Percentiles rank a stretch among this genome's conserved stretches.
Conservation (phyloP, 2,797 vertebrate genomes). For the Enteromius paludinosus region DNA sequence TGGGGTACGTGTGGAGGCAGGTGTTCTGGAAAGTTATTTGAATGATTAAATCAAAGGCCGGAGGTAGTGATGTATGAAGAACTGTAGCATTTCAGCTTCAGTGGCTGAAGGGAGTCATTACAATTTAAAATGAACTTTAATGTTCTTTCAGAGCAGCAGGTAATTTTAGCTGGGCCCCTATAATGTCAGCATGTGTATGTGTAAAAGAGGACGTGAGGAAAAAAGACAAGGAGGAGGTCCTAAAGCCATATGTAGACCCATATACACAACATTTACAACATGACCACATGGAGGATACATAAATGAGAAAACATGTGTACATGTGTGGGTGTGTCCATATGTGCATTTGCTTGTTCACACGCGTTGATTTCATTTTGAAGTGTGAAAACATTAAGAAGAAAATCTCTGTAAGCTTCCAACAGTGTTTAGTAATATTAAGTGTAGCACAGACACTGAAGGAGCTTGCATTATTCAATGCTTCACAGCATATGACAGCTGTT, state of each 20-base stretch:
- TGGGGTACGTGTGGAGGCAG: constrained; percentile 64
- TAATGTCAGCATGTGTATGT: constrained; percentile 40
- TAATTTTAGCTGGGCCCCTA: constrained; percentile 67
- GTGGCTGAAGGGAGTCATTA: constrained; percentile 83
- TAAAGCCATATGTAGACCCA: constrained; percentile 1
- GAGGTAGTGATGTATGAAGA: constrained; percentile 64
- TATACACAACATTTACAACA: not conserved
- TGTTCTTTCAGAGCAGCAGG: constrained; percentile 75
- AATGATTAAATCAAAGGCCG: constrained; percentile 69
- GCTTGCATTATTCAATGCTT: constrained; percentile 78
- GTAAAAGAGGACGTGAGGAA: constrained; percentile 39
- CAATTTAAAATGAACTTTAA: constrained; percentile 79
- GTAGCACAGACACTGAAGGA: constrained; percentile 73
- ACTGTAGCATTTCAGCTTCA: constrained; percentile 74
- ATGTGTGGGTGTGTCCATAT: constrained; percentile 38
- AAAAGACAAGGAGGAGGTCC: not conserved
- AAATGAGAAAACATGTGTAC: constrained; percentile 18
- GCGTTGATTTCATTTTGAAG: not conserved
- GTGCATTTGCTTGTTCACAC: constrained; percentile 60
- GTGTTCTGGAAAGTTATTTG: constrained; percentile 71
- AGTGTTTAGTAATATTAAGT: constrained; percentile 72
- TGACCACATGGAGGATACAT: not conserved
- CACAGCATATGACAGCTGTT: constrained; percentile 75
- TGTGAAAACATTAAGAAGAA: not conserved
- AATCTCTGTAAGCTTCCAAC: constrained; percentile 63